A percentile compares a stretch with the other conserved stretches of the same genome.
Evolutionary conservation across 92 coral and sea anemone species (phyloP).

Genomic region (Siderastrea radians): DNA sequence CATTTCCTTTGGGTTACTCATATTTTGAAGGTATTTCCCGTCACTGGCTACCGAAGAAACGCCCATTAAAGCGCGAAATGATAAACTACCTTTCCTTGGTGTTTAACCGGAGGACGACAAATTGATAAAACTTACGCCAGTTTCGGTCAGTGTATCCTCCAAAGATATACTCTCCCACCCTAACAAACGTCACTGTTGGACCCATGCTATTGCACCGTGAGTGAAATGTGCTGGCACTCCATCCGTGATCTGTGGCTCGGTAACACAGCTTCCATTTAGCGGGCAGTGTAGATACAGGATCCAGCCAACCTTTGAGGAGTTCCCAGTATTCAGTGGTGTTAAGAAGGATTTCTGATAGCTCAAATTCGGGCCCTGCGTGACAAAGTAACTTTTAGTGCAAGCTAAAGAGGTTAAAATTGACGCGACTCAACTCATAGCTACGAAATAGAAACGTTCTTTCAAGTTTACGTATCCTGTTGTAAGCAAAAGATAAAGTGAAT

Average conservation of each 20-base stretch:
- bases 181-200: conserved; percentile 72
- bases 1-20: no score
- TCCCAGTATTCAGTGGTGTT: conserved; percentile 66
- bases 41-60: no score
- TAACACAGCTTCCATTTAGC: conserved; percentile 75
- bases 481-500: no score
- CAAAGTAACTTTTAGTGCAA: neutral
- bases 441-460: no score
- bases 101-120: no score
- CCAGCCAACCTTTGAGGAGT: conserved; percentile 78
- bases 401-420: no score
- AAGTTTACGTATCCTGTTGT: no score
- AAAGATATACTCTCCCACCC: conserved; percentile 71
- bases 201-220: conserved; percentile 68
- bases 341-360: conserved; percentile 64
- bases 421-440: no score
- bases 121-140: conserved; percentile 71
- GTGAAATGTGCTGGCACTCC: conserved; percentile 79
- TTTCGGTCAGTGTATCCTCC: conserved; percentile 79
- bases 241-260: conserved; percentile 70
- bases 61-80: no score
- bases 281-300: conserved; percentile 68
- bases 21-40: no score
- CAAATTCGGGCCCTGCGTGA: conserved; percentile 55
- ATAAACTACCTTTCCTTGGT: no score